Percentiles rank a stretch among this genome's conserved stretches.
These are phyloP conservation scores for Epirrita christyi DNA, from an alignment of 2,888 invertebrate genomes.

Conservation along the genomic window DNA sequence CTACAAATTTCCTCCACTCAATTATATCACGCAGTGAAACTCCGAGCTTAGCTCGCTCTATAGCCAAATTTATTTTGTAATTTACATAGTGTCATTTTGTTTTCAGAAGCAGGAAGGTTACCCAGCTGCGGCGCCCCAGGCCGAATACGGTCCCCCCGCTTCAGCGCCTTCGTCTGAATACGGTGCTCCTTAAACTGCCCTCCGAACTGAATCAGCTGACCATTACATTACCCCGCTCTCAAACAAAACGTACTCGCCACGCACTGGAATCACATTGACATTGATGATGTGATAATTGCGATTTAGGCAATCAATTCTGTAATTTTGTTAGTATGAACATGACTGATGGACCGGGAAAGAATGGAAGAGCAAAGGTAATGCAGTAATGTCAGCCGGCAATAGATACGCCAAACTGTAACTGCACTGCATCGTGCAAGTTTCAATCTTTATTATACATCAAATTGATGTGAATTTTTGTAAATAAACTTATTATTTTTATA, in stretches of 20 bases:
- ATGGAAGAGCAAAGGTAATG: conserved; percentile 37
- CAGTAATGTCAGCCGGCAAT: conserved; percentile 48
- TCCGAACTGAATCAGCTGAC: conserved; percentile 47
- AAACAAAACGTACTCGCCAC: conserved; percentile 20
- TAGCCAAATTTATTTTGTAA: too few relatives aligned
- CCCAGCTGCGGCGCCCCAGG: conserved; percentile 74
- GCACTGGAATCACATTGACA: too few relatives aligned
- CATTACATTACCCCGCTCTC: conserved; percentile 47
- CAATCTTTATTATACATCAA: conserved; percentile 72
- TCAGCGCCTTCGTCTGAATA: conserved; percentile 84
- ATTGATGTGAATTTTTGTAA: conserved; percentile 82
- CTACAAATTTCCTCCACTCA: too few relatives aligned
- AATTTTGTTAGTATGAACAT: not conserved
- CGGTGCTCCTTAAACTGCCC: conserved; percentile 81
- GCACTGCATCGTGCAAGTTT: conserved; percentile 54
- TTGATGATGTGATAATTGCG: too few relatives aligned
- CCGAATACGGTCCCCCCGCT: conserved; percentile 78
- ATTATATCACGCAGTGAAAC: too few relatives aligned
- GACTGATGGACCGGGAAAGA: not conserved
- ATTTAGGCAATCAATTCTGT: not conserved
- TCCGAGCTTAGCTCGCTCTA: too few relatives aligned
- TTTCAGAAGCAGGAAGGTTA: conserved; percentile 86
- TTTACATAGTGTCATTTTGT: not conserved
- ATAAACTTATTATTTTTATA: conserved; percentile 76
- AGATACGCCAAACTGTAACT: conserved; percentile 51